A percentile compares a stretch with the other conserved stretches of the same genome.
phyloP scores from a whole-genome alignment of 1,140 invertebrate species.

The Diorhabda carinulata region DNA sequence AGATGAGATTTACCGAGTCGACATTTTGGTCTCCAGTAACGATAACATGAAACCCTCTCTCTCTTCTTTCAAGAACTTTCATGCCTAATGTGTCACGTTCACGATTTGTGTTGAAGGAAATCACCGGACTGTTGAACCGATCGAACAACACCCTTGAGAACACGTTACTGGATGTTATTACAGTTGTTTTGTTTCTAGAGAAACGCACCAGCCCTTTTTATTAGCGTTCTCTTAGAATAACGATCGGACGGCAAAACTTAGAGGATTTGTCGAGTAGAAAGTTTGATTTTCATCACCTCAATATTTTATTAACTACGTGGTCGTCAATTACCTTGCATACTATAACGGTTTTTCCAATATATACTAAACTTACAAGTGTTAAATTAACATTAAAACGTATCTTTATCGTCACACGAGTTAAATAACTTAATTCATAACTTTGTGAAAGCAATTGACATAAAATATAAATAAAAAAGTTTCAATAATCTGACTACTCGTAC shows the following conservation, averaged over 20 bases:
- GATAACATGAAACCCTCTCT: background rate
- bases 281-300: background rate
- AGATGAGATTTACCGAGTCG: conserved; percentile 28
- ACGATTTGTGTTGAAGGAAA: conserved; percentile 36
- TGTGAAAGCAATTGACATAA: too few relatives aligned
- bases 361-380: too few relatives aligned
- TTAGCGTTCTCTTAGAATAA: conserved; percentile 5
- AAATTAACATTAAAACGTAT: too few relatives aligned
- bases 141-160: conserved; percentile 32
- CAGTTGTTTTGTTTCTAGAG: conserved; percentile 34
- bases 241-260: background rate
- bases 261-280: background rate
- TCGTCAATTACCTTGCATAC: background rate
- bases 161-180: conserved; percentile 35
- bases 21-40: conserved; percentile 16
- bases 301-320: background rate
- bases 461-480: too few relatives aligned
- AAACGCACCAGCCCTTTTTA: conserved; percentile 9
- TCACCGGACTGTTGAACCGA: conserved; percentile 26
- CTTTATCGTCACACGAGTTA: too few relatives aligned
- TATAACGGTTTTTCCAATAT: too few relatives aligned
- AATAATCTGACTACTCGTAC: too few relatives aligned
- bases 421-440: too few relatives aligned
- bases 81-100: conserved; percentile 34
- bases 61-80: conserved; percentile 14